Conservation (phyloP, 2,888 invertebrate genomes). For the Drosophila prolongata region DNA sequence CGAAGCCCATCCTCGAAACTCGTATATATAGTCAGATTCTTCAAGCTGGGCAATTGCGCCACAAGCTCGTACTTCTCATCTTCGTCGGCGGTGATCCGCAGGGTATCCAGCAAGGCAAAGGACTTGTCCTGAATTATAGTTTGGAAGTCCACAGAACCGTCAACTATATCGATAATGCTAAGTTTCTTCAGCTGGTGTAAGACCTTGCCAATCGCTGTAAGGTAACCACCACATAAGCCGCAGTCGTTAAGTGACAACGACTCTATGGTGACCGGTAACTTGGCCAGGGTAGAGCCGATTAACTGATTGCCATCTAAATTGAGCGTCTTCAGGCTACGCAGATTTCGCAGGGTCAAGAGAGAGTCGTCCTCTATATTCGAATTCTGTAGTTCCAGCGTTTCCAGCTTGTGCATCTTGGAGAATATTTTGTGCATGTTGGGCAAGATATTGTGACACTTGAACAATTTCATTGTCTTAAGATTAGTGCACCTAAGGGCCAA, state of each 20-base stretch:
- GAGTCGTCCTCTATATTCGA: constrained; percentile 26
- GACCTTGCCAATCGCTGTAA: not conserved
- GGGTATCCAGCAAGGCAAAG: constrained; percentile 31
- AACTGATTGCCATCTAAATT: constrained; percentile 37
- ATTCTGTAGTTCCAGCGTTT: constrained; percentile 23
- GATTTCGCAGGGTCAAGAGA: constrained; percentile 24
- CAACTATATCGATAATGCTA: constrained; percentile 4
- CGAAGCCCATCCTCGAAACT: not conserved
- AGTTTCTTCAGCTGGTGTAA: constrained; percentile 36
- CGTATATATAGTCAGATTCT: constrained; percentile 24
- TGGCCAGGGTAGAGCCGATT: constrained; percentile 23
- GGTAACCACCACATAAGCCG: not conserved
- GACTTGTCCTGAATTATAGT: not conserved
- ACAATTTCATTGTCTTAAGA: constrained; percentile 23
- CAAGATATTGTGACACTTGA: not conserved
- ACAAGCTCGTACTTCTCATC: constrained; percentile 30
- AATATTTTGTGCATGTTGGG: constrained; percentile 34
- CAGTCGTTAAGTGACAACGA: constrained; percentile 35
- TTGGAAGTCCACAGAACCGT: not conserved
- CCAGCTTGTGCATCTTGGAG: constrained; percentile 14
- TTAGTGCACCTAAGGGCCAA: constrained; percentile 7
- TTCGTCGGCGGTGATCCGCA: constrained; percentile 22
- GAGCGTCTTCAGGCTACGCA: constrained; percentile 40
- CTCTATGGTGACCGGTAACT: constrained; percentile 29
- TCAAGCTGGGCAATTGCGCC: constrained; percentile 54